Conservation (phyloP, 2,113 vertebrate species). For the Kryptolebias marmoratus region DNA sequence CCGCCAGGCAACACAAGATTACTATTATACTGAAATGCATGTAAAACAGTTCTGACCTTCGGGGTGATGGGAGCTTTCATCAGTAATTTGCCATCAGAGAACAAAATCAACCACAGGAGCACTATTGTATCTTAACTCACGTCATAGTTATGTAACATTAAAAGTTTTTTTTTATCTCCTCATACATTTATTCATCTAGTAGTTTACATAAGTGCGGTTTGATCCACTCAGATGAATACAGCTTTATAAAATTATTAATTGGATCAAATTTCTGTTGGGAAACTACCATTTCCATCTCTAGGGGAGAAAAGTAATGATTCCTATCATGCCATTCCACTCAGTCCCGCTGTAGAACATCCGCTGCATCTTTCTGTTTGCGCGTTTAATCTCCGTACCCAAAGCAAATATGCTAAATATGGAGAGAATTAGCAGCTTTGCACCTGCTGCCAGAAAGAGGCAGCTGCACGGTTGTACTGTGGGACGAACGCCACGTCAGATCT, state of each 20-base stretch:
- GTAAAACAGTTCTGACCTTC: slow-evolving; percentile 17
- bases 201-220: slow-evolving; percentile 22
- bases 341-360: slow-evolving; percentile 69
- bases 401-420: slow-evolving; percentile 69
- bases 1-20: slow-evolving; percentile 46
- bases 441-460: slow-evolving; percentile 69
- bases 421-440: slow-evolving; percentile 63
- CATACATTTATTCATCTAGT: neutral
- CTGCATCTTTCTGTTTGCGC: slow-evolving; percentile 42
- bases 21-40: slow-evolving; percentile 19
- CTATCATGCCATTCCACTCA: slow-evolving; percentile 63
- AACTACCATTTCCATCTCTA: slow-evolving; percentile 12
- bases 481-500: slow-evolving; percentile 22
- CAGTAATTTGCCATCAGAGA: slow-evolving; percentile 12
- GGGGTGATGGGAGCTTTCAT: slow-evolving; percentile 26
- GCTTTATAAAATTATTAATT: slow-evolving; percentile 9
- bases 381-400: slow-evolving; percentile 63
- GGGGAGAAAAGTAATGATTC: slow-evolving; percentile 31
- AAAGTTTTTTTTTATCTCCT: slow-evolving; percentile 5
- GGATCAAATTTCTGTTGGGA: slow-evolving; percentile 22
- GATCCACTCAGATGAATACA: slow-evolving; percentile 5
- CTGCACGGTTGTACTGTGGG: slow-evolving; percentile 32
- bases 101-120: slow-evolving; percentile 13
- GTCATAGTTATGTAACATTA: slow-evolving; percentile 14
- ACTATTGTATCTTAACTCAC: neutral